phyloP scores from a whole-genome alignment of 2,888 invertebrate species.

The Serrognathus titanus region DNA sequence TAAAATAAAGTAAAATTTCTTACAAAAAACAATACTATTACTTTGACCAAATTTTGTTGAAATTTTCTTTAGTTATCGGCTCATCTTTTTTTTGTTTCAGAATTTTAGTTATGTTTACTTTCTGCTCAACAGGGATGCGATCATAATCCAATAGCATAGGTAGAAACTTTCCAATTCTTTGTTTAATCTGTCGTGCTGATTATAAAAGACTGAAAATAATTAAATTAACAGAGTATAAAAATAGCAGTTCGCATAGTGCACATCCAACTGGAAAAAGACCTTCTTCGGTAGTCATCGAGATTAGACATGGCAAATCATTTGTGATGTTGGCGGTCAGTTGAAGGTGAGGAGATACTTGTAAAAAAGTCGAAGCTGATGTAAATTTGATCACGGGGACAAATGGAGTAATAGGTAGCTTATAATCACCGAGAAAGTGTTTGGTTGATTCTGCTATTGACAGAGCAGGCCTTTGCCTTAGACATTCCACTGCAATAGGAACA shows the following conservation, averaged over 20 bases:
- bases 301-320: slow-evolving; percentile 62
- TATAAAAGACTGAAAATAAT: slow-evolving; percentile 26
- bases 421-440: slow-evolving; percentile 2
- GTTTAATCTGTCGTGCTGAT: slow-evolving; percentile 48
- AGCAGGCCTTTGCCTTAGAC: slow-evolving; percentile 59
- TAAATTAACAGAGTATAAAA: neutral
- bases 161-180: slow-evolving; percentile 58
- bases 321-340: slow-evolving; percentile 57
- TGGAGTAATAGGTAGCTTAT: slow-evolving; percentile 57
- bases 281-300: slow-evolving; percentile 63
- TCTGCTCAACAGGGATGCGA: slow-evolving; percentile 51
- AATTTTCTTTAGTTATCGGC: slow-evolving; percentile 32
- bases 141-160: slow-evolving; percentile 62
- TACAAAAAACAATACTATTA: slow-evolving; percentile 21
- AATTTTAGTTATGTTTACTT: slow-evolving; percentile 48
- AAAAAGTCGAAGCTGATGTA: slow-evolving; percentile 49
- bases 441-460: slow-evolving; percentile 54
- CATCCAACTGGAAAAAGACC: slow-evolving; percentile 67
- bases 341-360: slow-evolving; percentile 59
- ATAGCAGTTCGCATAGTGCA: slow-evolving; percentile 36
- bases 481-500: slow-evolving; percentile 56
- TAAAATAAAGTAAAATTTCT: neutral
- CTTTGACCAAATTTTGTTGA: slow-evolving; percentile 32
- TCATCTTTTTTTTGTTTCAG: slow-evolving; percentile 54
- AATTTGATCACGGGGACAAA: slow-evolving; percentile 66